phyloP scores from a whole-genome alignment of 2,797 vertebrate species.

The Coracias cyanogaster region DNA sequence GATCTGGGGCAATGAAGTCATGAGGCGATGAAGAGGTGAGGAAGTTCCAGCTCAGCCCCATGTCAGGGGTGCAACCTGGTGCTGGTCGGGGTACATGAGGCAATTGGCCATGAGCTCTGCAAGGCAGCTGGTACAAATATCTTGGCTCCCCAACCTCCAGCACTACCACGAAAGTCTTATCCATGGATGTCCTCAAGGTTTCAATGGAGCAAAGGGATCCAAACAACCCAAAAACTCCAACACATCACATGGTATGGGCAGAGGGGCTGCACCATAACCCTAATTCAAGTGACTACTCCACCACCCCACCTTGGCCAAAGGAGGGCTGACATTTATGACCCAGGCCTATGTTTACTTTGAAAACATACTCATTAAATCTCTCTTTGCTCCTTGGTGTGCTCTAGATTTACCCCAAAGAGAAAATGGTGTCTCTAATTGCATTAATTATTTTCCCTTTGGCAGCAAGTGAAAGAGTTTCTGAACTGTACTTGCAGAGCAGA shows the following conservation, averaged over 20 bases:
- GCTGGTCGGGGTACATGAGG: fast-evolving
- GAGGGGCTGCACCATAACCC: neutral
- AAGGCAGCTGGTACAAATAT: fast-evolving
- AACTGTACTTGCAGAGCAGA: fast-evolving
- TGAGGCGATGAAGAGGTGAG: neutral
- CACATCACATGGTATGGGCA: neutral
- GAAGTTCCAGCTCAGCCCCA: neutral
- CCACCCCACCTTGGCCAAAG: neutral
- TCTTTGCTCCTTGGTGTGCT: slow-evolving; percentile 7
- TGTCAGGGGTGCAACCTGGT: fast-evolving
- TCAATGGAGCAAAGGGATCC: neutral
- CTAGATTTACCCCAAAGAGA: slow-evolving; percentile 18
- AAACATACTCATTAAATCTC: neutral
- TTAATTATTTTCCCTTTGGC: slow-evolving; percentile 35
- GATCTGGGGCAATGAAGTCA: neutral
- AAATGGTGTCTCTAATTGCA: slow-evolving; percentile 10
- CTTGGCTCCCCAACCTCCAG: neutral
- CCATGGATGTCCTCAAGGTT: neutral
- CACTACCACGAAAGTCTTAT: neutral
- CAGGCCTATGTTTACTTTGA: neutral
- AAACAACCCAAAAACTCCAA: neutral
- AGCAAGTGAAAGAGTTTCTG: slow-evolving; percentile 34
- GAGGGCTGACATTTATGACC: neutral
- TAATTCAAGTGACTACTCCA: neutral
- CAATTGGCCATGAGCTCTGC: neutral